A percentile compares a stretch with the other conserved stretches of the same genome.
Conservation (phyloP, 2,888 invertebrate genomes). For the Desoria tigrina region DNA sequence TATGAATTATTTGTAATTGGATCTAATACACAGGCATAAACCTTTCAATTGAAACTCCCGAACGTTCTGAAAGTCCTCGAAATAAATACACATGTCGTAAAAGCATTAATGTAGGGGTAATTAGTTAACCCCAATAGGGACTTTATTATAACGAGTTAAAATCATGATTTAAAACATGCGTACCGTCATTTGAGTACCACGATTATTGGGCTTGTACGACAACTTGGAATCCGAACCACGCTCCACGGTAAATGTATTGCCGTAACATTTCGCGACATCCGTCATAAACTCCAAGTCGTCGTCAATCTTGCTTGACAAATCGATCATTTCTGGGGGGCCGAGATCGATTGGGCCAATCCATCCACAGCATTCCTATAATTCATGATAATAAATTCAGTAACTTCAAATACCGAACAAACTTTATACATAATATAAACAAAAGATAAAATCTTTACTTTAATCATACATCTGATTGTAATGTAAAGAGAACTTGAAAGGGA, state of each 20-base stretch:
- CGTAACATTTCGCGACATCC: constrained; percentile 20
- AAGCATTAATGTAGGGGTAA: no score
- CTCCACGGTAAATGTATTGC: constrained; percentile 19
- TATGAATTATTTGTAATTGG: no score
- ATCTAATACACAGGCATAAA: no score
- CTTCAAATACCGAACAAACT: neutral
- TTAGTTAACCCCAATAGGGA: no score
- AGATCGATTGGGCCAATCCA: constrained; percentile 33
- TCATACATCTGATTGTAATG: neutral
- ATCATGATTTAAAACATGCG: no score
- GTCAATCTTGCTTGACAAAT: constrained; percentile 8
- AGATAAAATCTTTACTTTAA: neutral
- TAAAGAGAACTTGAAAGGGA: neutral
- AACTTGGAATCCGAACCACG: no score
- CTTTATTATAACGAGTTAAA: no score
- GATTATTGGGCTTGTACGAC: no score
- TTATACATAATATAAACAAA: neutral
- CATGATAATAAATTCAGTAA: neutral
- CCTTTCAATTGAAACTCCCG: no score
- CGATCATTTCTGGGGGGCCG: constrained; percentile 6
- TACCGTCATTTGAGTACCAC: no score
- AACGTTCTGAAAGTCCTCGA: no score
- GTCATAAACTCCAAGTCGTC: constrained; percentile 26
- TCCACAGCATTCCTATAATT: constrained; percentile 33
- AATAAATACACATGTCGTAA: no score